Base-by-base conservation (phyloP, 2,888 invertebrate species). In the Pollenia labialis region DNA sequence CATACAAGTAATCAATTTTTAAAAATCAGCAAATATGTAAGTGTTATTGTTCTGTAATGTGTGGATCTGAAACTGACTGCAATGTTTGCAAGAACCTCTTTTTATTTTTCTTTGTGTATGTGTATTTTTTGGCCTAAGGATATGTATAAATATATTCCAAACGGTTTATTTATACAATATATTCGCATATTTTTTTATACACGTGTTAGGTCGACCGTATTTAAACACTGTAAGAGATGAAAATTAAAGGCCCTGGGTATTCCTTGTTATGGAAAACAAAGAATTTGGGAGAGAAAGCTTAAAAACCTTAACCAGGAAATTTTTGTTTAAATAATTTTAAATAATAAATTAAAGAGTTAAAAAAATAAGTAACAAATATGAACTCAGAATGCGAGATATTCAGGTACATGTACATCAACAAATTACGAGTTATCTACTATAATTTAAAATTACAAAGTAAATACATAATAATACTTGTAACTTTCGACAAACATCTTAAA, bases 1-100 rank as follows among this genome's bases (percentile, higher is more conserved):
- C 46, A 44, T 75, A 44, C 32, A 69, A 68, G 54, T 68, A 60
- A 79, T 84, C 84, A 74, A 79, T 74, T 54, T 69, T 56, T 42
- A 83, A 54, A 83, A 77, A 76, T 56, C 52, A 46, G 40, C 56
- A 60, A 68, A 76, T 32, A 32, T 32, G 32, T 32, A 32, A 32
- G 32, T 32, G 10, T 40, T 32, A 16, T 40, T 50, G 11, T 32
- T 46, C 11, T 48, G n/a, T 11, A 60, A 32, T 16, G 32, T 12
- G 32, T 58, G 50, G 40, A 48, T 58, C 10, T 74, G 32, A 3
- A n/a, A 32, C 32, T 46, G 18, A n/a, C 46, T 32, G n/a, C 50
- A 40, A 68, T 23, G 14, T 40, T 32, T 23, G 23, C 32, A n/a
- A n/a, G 10, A 32, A 9, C 16, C 48, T 23, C n/a, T 66, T n/a